A percentile compares a stretch with the other conserved stretches of the same genome.
These are phyloP conservation scores for Poeciliopsis paucimaculata DNA, from an alignment of 2,797 vertebrate species.

Conservation along the genomic window DNA sequence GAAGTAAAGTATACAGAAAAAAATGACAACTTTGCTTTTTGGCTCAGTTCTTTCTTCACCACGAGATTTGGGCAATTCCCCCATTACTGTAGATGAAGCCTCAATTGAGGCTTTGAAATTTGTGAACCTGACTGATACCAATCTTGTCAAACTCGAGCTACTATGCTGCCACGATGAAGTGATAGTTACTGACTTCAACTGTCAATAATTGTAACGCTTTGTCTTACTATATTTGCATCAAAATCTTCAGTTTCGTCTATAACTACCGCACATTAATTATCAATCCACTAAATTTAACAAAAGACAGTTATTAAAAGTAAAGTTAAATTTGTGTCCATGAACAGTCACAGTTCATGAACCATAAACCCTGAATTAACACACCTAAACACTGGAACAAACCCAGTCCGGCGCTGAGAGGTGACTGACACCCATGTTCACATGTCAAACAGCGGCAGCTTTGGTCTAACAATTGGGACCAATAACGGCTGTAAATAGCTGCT, in stretches of 20 bases:
- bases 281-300: not conserved
- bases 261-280: not conserved
- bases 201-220: not conserved
- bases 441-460: constrained; percentile 20
- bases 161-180: not conserved
- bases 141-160: not conserved
- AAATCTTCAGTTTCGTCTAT: not conserved
- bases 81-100: not conserved
- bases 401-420: constrained; percentile 11
- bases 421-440: constrained; percentile 12
- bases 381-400: constrained; percentile 11
- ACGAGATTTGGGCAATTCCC: not conserved
- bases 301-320: not conserved
- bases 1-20: not conserved
- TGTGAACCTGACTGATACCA: not conserved
- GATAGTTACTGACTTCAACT: not conserved
- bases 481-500: constrained; percentile 64
- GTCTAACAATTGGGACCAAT: constrained; percentile 53
- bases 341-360: not conserved
- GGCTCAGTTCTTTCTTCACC: not conserved
- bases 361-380: constrained; percentile 19
- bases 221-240: not conserved
- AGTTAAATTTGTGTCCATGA: not conserved
- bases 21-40: not conserved
- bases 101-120: not conserved